phyloP scores from a whole-genome alignment of 2,888 invertebrate species.

The Epiblema foenella region DNA sequence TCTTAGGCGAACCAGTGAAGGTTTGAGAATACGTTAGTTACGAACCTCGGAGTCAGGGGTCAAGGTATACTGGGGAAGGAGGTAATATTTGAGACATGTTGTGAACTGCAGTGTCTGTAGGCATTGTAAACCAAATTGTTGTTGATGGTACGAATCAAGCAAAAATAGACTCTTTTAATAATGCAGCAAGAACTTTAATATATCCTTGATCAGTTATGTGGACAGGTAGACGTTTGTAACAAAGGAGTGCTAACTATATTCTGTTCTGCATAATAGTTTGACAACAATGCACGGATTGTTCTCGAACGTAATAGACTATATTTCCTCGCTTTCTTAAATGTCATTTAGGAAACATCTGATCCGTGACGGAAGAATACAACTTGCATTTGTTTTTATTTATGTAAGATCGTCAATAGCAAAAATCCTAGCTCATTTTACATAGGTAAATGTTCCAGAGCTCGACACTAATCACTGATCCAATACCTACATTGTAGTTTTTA shows the following conservation, averaged over 20 bases:
- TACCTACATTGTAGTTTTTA: too few relatives aligned
- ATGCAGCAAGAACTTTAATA: background rate
- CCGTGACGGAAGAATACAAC: background rate
- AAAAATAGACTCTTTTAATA: slow-evolving; percentile 13
- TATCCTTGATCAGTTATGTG: background rate
- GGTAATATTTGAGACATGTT: background rate
- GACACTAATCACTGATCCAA: too few relatives aligned
- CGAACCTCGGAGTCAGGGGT: background rate
- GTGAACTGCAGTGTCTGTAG: background rate
- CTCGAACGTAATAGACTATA: slow-evolving; percentile 13
- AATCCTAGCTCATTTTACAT: too few relatives aligned
- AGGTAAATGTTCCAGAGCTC: too few relatives aligned
- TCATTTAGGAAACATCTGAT: slow-evolving; percentile 20
- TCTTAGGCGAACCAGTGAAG: background rate
- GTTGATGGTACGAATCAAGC: background rate
- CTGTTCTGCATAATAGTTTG: slow-evolving; percentile 33
- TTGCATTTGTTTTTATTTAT: background rate
- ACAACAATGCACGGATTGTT: slow-evolving; percentile 37
- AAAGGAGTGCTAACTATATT: slow-evolving; percentile 50
- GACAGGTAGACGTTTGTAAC: slow-evolving; percentile 50
- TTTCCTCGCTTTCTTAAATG: slow-evolving; percentile 32
- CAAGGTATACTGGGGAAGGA: background rate
- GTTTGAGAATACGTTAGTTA: background rate
- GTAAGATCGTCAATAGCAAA: background rate
- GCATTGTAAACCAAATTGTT: background rate